A percentile compares a stretch with the other conserved stretches of the same genome.
Conservation (phyloP, 1,140 invertebrate species). For the Drosophila burlai region DNA sequence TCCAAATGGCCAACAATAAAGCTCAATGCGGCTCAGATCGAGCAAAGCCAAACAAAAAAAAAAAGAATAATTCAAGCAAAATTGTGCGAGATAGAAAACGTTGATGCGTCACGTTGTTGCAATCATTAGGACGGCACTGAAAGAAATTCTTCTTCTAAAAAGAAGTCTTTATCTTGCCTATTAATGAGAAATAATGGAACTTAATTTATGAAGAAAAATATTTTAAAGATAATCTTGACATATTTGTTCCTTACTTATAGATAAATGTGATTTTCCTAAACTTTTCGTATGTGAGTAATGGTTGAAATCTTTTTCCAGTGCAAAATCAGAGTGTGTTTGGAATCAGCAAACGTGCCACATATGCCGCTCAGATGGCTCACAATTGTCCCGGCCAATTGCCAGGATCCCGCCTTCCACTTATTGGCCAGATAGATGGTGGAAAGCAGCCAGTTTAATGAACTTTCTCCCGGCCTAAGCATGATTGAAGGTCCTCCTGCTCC, state of each 20-base stretch:
- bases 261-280: not conserved
- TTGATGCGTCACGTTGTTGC: conserved; percentile 72
- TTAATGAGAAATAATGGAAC: not conserved
- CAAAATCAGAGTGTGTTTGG: conserved; percentile 40
- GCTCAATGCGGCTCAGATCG: conserved; percentile 51
- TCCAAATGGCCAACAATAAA: conserved; percentile 61
- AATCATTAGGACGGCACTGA: conserved; percentile 60
- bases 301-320: not conserved
- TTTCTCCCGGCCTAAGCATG: conserved; percentile 39
- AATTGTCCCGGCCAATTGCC: conserved; percentile 72
- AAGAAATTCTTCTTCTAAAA: not conserved
- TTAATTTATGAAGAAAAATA: not conserved
- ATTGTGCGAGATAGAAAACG: conserved; percentile 27
- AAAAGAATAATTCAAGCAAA: conserved; percentile 28
- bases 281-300: not conserved
- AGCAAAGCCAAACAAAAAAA: conserved; percentile 1
- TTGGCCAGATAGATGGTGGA: conserved; percentile 12
- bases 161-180: not conserved
- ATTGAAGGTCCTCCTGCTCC: conserved; percentile 47
- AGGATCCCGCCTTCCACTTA: conserved; percentile 26
- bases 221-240: not conserved
- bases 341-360: conserved; percentile 61
- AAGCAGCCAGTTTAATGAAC: conserved; percentile 57
- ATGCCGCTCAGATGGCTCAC: conserved; percentile 57
- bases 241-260: not conserved